Evolutionary conservation across 2,888 invertebrate species (phyloP).

Genomic region (Trissoscelio sp.): DNA sequence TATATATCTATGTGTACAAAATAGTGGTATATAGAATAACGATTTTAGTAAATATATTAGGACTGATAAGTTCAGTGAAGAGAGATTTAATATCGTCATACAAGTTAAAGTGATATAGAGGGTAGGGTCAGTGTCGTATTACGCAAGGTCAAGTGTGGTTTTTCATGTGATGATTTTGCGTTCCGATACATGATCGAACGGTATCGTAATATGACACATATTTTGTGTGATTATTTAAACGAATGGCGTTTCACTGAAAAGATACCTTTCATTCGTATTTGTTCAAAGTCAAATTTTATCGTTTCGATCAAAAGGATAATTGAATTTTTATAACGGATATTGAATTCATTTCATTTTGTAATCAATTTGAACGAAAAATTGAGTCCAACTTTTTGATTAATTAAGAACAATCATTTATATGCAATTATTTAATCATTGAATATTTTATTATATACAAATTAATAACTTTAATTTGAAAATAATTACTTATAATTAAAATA

Average conservation of each 20-base stretch:
- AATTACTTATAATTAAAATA: too few species aligned
- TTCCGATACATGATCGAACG: background rate
- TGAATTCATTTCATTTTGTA: too few species aligned
- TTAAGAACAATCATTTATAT: background rate
- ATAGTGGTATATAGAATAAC: background rate
- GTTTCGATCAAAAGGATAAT: background rate
- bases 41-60: background rate
- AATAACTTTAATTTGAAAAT: too few species aligned
- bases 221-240: background rate
- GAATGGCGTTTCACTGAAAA: background rate
- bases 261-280: background rate
- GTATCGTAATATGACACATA: background rate
- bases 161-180: slow-evolving; percentile 1
- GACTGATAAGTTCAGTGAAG: background rate
- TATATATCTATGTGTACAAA: background rate
- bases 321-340: background rate
- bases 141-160: slow-evolving; percentile 17
- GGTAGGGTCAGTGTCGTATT: slow-evolving; percentile 1
- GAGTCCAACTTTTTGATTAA: background rate
- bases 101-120: background rate
- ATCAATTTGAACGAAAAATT: background rate
- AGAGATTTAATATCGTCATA: background rate
- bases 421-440: too few species aligned
- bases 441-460: too few species aligned
- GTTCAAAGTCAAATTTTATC: background rate